Conservation (phyloP, 2,113 vertebrate species). For the Phocoena sinus region DNA sequence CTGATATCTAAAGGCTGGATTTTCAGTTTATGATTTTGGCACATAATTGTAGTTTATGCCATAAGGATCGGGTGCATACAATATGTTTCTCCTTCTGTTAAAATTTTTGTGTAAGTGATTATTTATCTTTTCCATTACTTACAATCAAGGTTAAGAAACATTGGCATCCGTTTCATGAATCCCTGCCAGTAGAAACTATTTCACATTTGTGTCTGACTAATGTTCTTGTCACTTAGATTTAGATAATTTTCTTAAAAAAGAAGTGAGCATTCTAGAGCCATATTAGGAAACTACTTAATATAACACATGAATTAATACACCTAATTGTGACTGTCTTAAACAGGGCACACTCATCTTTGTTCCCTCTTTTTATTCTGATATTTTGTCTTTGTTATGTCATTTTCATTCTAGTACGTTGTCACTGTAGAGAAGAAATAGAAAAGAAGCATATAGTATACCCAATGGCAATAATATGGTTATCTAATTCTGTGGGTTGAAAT, state of each 20-base stretch:
- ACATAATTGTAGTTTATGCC: slow-evolving; percentile 3
- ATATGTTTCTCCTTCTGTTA: slow-evolving; percentile 64
- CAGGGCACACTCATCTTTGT: background rate
- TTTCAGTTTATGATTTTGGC: slow-evolving; percentile 41
- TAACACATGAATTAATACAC: background rate
- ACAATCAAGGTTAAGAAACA: slow-evolving; percentile 61
- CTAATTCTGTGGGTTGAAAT: background rate
- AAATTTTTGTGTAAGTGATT: slow-evolving; percentile 31
- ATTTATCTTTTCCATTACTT: slow-evolving; percentile 52
- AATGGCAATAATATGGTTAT: background rate
- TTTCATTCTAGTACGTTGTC: background rate
- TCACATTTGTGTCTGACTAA: slow-evolving; percentile 45
- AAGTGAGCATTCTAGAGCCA: background rate
- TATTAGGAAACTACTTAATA: slow-evolving; percentile 7
- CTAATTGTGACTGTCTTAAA: background rate
- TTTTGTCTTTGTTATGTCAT: background rate
- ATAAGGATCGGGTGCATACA: slow-evolving; percentile 1
- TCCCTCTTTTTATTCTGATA: background rate
- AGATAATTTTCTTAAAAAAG: slow-evolving; percentile 1
- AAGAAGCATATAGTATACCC: background rate
- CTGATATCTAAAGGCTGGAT: background rate
- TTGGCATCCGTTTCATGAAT: slow-evolving; percentile 49
- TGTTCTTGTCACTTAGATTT: slow-evolving; percentile 29
- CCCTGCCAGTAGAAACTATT: slow-evolving; percentile 38
- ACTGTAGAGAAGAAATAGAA: background rate